These are phyloP conservation scores for Emydura subglobosa DNA, from an alignment of 2,113 vertebrate genomes.

Conservation along the genomic window DNA sequence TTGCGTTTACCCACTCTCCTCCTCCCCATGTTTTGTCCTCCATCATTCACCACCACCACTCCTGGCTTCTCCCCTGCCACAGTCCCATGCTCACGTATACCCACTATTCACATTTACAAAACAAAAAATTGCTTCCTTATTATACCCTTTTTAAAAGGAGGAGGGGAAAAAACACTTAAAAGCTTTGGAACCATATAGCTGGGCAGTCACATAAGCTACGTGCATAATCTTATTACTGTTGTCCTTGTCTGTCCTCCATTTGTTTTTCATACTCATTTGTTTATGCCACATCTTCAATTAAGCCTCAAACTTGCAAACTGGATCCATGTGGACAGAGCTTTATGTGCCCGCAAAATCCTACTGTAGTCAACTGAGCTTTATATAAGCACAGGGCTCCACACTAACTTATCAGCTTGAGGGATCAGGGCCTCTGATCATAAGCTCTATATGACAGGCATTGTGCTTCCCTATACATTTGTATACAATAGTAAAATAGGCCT, in stretches of 20 bases:
- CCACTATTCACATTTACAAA: background rate
- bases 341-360: background rate
- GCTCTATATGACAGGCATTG: background rate
- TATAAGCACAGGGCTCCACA: background rate
- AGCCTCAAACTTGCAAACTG: background rate
- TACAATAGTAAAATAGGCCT: too few relatives aligned
- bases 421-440: background rate
- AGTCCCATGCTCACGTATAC: background rate
- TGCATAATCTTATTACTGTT: background rate
- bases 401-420: background rate
- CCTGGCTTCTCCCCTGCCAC: background rate
- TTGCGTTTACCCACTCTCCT: background rate
- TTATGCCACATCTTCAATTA: background rate
- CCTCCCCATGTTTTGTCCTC: background rate
- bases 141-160: background rate
- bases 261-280: background rate
- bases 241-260: background rate
- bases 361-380: background rate
- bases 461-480: background rate
- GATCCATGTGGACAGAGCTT: background rate
- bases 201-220: background rate
- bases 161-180: background rate
- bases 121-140: background rate
- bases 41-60: background rate
- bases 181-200: background rate